A percentile compares a stretch with the other conserved stretches of the same genome.
Conservation (phyloP, 2,113 vertebrate species). For the Gavia stellata region DNA sequence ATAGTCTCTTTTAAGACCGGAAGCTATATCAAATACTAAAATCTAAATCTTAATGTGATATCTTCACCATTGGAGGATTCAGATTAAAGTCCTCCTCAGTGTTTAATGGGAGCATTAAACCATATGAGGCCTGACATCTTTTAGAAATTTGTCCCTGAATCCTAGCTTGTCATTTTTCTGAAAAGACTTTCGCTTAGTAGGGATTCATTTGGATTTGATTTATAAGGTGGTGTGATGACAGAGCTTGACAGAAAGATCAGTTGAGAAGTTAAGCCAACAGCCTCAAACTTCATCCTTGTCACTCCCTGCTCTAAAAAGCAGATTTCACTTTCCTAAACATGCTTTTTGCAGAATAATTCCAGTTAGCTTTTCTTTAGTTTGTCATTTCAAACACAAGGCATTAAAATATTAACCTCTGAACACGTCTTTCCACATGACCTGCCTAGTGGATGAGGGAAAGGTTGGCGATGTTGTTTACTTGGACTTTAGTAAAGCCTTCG, state of each 20-base stretch:
- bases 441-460: too few relatives aligned
- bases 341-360: neutral
- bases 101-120: neutral
- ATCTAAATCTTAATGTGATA: neutral
- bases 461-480: too few relatives aligned
- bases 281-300: slow-evolving; percentile 37
- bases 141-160: neutral
- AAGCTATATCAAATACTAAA: neutral
- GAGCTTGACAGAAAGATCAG: slow-evolving; percentile 14
- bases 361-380: neutral
- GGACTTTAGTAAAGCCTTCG: too few relatives aligned
- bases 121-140: neutral
- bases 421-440: neutral
- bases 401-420: neutral
- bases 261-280: slow-evolving; percentile 20
- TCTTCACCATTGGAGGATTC: neutral
- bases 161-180: neutral
- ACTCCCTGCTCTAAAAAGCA: neutral
- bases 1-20: neutral
- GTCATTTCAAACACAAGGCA: neutral
- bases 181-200: neutral
- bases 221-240: neutral
- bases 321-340: neutral
- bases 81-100: neutral
- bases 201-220: slow-evolving; percentile 14